Evolutionary conservation across 2,888 invertebrate genomes (phyloP), one percentile per base, ranked within the genome.

Genomic region (Cerastis leucographa): DNA sequence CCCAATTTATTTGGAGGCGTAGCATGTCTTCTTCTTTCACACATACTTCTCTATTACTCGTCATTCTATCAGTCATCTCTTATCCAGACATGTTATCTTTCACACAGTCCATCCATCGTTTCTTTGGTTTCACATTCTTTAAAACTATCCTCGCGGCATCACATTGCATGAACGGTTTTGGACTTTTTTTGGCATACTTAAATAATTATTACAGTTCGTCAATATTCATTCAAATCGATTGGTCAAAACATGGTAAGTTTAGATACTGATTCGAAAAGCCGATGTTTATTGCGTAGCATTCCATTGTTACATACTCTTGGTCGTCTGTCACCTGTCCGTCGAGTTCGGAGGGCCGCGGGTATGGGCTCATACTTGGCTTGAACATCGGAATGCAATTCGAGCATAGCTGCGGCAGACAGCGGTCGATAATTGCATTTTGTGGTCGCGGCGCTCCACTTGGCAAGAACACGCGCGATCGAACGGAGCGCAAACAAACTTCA

Each of bases 351-450:
- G 71, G 67, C 88, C 72, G 66, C 46, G 87, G 86, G 85, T 85
- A 77, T 76, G 71, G 87, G 87, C 89, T 93, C 92, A 93, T 92
- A 93, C 91, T 89, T 90, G 90, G 90, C 90, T 89, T 88, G 89
- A 89, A 90, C 92, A 93, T 91, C 84, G 95, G 94, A 95, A 95
- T 96, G 95, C 94, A 93, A 95, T 95, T 92, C 92, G 87, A 92
- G 93, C 94, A 94, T 94, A 93, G 93, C 95, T 95, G 94, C 88
- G 93, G 94, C 92, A 94, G 95, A 94, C 94, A 94, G 92, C 93
- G 94, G 93, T 95, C 95, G 94, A 95, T 96, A 96, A 96, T 96
- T 96, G 95, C 95, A 95, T 96, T 96, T 95, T 95, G 96, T 95
- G 96, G 96, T 96, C 92, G 92, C 91, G 89, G 89, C 90, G 93